Percentiles rank a stretch among this genome's conserved stretches.
Evolutionary conservation across 2,113 vertebrate species (phyloP).

Genomic region (Callocephalon fimbriatum): DNA sequence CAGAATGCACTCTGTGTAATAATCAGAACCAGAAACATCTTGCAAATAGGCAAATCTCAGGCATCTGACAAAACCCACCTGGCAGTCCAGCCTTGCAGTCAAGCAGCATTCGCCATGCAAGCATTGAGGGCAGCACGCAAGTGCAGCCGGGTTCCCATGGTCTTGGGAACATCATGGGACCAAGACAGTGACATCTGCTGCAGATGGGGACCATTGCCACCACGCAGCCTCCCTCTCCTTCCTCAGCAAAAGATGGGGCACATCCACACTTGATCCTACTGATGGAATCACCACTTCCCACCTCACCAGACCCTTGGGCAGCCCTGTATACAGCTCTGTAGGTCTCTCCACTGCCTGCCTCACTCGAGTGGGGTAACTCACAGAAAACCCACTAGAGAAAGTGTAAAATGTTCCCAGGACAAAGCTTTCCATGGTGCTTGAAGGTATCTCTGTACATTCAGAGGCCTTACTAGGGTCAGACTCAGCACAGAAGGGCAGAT

Average conservation of each 20-base stretch:
- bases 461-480: background rate
- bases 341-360: background rate
- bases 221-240: rapidly evolving
- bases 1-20: background rate
- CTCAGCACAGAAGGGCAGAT: background rate
- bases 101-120: rapidly evolving
- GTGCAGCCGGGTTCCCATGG: rapidly evolving
- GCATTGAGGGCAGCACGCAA: rapidly evolving
- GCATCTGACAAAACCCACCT: background rate
- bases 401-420: background rate
- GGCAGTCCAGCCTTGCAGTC: background rate
- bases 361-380: background rate
- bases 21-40: background rate
- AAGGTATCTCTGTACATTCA: background rate
- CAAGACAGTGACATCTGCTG: background rate
- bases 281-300: background rate
- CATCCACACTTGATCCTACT: background rate
- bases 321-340: background rate
- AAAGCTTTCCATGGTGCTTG: background rate
- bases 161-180: rapidly evolving
- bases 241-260: background rate
- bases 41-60: background rate
- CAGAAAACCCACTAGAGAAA: background rate
- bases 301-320: rapidly evolving
- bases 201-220: background rate